These are phyloP conservation scores for Artibeus lituratus DNA, from an alignment of 2,797 vertebrate species.

Conservation along the genomic window DNA sequence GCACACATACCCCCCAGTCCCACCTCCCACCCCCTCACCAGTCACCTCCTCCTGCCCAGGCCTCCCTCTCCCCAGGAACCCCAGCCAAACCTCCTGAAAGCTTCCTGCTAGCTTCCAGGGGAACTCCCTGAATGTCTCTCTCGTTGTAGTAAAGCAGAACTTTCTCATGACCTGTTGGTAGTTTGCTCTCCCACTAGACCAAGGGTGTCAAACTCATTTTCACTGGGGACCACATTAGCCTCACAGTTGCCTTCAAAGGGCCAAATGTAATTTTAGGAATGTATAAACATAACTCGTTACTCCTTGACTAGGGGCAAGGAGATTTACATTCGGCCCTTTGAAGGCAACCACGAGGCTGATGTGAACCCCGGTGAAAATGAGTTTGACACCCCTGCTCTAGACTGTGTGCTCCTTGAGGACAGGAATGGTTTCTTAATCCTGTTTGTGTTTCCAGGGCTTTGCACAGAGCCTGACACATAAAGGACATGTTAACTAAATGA, in stretches of 20 bases:
- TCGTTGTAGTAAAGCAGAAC: neutral
- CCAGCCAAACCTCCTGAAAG: neutral
- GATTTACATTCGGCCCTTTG: too few relatives aligned
- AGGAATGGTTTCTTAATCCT: neutral
- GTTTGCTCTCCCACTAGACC: neutral
- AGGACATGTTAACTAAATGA: neutral
- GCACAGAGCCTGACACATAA: neutral
- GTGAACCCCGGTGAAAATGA: too few relatives aligned
- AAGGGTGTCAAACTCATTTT: too few relatives aligned
- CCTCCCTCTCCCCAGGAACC: neutral
- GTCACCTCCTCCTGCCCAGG: neutral
- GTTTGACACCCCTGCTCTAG: too few relatives aligned
- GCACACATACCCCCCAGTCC: too few relatives aligned
- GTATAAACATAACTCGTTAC: too few relatives aligned
- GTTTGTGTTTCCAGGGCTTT: neutral
- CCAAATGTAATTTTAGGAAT: too few relatives aligned
- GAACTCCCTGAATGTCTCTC: neutral
- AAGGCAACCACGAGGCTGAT: too few relatives aligned
- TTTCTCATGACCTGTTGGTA: neutral
- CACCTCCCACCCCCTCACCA: too few relatives aligned
- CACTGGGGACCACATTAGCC: too few relatives aligned
- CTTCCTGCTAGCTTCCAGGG: neutral
- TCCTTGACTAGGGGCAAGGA: too few relatives aligned
- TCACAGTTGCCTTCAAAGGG: too few relatives aligned
- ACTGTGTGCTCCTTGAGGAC: neutral